A percentile compares a stretch with the other conserved stretches of the same genome.
These are phyloP conservation scores for Urocynchramus pylzowi DNA, from an alignment of 2,113 vertebrate genomes.

Conservation along the genomic window DNA sequence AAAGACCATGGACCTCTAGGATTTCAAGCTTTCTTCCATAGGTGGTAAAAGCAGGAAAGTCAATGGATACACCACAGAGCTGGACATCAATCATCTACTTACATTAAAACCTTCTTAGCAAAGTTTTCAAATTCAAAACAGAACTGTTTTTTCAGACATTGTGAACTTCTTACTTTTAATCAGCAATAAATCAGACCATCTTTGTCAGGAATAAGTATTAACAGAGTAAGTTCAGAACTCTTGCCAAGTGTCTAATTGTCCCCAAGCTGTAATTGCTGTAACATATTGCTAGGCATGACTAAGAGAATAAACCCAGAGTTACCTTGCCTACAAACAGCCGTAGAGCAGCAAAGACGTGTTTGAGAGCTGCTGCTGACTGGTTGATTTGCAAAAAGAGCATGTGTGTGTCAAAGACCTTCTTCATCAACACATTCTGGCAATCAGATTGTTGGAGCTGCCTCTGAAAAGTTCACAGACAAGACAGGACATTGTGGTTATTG, in stretches of 20 bases:
- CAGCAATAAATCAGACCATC: not conserved
- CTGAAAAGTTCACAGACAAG: constrained; percentile 68
- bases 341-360: constrained; percentile 88
- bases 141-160: not conserved
- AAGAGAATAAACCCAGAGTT: not conserved
- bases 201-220: not conserved
- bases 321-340: constrained; percentile 95
- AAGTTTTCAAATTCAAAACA: not conserved
- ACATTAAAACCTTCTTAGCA: not conserved
- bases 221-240: not conserved
- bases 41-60: not conserved
- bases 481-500: not conserved
- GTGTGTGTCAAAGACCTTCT: constrained; percentile 96
- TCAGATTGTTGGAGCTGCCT: constrained; percentile 89
- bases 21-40: not conserved
- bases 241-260: not conserved
- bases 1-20: not conserved
- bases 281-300: not conserved
- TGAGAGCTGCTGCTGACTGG: constrained; percentile 88
- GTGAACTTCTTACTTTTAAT: not conserved
- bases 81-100: not conserved
- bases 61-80: not conserved
- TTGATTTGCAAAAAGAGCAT: constrained; percentile 97
- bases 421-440: constrained; percentile 92
- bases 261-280: not conserved